Conservation (phyloP, 2,113 vertebrate species). For the Pithys albifrons region DNA sequence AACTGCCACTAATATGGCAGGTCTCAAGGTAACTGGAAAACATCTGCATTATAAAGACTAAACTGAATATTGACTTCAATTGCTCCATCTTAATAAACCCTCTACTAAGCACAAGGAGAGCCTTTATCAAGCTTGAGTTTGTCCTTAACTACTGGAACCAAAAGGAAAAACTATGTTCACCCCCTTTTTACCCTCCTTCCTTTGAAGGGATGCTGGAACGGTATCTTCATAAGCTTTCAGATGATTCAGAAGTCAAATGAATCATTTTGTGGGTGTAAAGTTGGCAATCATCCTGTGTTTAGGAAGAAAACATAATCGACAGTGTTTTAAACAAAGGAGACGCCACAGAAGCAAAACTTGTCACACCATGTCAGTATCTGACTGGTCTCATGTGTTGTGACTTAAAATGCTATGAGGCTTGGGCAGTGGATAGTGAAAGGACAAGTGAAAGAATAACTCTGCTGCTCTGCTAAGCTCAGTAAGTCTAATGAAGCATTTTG, state of each 20-base stretch:
- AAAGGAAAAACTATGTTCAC: background rate
- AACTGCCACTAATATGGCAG: background rate
- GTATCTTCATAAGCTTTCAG: conserved; percentile 2
- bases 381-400: conserved; percentile 32
- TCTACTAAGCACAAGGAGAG: background rate
- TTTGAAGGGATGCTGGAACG: background rate
- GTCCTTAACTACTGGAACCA: background rate
- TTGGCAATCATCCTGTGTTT: conserved; percentile 25
- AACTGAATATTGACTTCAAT: conserved; percentile 47
- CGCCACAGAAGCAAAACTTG: background rate
- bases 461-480: background rate
- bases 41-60: conserved; percentile 26
- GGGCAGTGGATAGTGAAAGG: background rate
- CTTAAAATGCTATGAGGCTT: background rate
- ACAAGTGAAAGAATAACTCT: background rate
- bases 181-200: background rate
- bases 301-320: background rate
- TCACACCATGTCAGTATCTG: conserved; percentile 33
- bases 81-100: conserved; percentile 26
- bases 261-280: conserved; percentile 22
- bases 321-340: conserved; percentile 29
- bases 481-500: background rate
- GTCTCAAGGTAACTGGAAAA: conserved; percentile 7
- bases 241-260: conserved; percentile 11
- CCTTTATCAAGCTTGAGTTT: background rate